A percentile compares a stretch with the other conserved stretches of the same genome.
Evolutionary conservation across 1,140 invertebrate species (phyloP).

Genomic region (Cherax quadricarinatus): DNA sequence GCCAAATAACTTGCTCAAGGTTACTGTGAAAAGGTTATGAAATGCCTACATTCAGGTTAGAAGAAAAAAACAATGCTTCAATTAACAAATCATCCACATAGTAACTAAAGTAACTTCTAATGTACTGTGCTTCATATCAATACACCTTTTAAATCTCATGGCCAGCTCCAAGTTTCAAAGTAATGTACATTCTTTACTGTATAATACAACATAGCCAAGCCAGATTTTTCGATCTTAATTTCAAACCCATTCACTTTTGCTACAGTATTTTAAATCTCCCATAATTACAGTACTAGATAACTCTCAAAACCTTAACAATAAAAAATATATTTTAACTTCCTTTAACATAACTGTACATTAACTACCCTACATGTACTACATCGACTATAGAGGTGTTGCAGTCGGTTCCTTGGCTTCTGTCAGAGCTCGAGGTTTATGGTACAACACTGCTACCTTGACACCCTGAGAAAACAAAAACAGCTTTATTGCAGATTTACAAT

Average conservation of each 20-base stretch:
- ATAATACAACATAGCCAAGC: too few species aligned
- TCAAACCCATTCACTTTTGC: background rate
- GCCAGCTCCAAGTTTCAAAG: too few species aligned
- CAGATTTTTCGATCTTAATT: background rate
- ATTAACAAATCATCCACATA: too few species aligned
- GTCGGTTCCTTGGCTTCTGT: constrained; percentile 48
- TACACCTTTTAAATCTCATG: too few species aligned
- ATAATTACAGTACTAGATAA: background rate
- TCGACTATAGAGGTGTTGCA: constrained; percentile 23
- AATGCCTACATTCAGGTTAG: too few species aligned
- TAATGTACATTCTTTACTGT: too few species aligned
- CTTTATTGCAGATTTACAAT: too few species aligned
- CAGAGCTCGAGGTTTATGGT: constrained; percentile 48
- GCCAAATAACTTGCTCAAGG: too few species aligned
- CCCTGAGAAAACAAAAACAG: constrained; percentile 24
- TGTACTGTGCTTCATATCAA: too few species aligned
- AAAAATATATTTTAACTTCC: background rate
- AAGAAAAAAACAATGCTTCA: too few species aligned
- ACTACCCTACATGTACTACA: background rate
- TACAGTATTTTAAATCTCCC: background rate
- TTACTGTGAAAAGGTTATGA: too few species aligned
- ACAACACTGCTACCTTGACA: constrained; percentile 51
- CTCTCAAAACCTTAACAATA: background rate
- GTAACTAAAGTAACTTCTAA: too few species aligned
- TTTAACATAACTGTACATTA: background rate